Evolutionary conservation across 2,113 vertebrate species (phyloP), one percentile per base, ranked within the genome.

Genomic region (Planiliza haematocheilus): DNA sequence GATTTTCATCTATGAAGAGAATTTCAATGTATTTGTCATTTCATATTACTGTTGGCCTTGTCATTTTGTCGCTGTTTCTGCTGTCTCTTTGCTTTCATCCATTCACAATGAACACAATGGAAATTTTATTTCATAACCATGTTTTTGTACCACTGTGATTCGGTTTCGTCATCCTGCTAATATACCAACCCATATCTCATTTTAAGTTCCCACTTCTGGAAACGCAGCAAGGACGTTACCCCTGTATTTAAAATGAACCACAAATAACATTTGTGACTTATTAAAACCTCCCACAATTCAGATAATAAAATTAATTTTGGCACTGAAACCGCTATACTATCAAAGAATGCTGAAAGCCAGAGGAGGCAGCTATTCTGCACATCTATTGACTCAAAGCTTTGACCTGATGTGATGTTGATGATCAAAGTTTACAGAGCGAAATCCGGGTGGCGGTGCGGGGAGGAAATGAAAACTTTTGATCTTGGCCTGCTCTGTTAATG

Each of bases 381-480:
- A 34, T 24, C 45, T 7, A 21, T 58, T 60, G 21, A 37, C 9
- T 66, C 48, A 61, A 49, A 48, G 60, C 53, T 24, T n/a, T 30
- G 53, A 52, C 4, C 7, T 30, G 37, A 67, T 51, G 30, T 36
- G 36, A 49, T 55, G 49, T 8, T 42, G 53, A 56, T 2, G 17
- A 61, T 41, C 21, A 50, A 53, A 6, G 30, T 45, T 43, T 50
- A 30, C 21, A 42, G 48, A 38, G 53, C 4, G 16, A 69, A 68
- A 68, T 57, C 34, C 20, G 17, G 3, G 56, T 3, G 18, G 8
- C 9, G 1, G 30, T 37, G 52, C 58, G 8, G 51, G 20, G 16
- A 61, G 56, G 45, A 53, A 52, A 64, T 62, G 12, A 67, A 60
- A 67, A 52, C 41, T 16, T 70, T 8, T 45, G 51, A 59, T 73